phyloP scores from a whole-genome alignment of 2,888 invertebrate species.

The Lagria hirta region DNA sequence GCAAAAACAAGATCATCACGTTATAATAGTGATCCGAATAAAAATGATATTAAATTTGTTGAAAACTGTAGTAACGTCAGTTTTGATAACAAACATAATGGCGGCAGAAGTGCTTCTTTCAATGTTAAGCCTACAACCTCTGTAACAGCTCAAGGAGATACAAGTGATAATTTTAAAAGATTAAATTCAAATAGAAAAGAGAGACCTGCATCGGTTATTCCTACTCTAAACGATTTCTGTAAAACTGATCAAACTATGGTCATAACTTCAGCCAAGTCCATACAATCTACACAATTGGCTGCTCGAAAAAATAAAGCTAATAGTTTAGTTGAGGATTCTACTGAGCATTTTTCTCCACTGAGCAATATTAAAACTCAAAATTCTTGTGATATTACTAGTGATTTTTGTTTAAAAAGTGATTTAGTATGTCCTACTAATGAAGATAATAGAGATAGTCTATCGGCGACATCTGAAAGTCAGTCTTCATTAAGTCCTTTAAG shows the following conservation, averaged over 20 bases:
- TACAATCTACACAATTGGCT: too few relatives aligned
- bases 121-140: conserved; percentile 50
- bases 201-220: conserved; percentile 50
- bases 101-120: conserved; percentile 61
- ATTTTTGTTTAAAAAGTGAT: too few relatives aligned
- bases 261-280: too few relatives aligned
- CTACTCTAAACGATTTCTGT: too few relatives aligned
- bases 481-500: conserved; percentile 54
- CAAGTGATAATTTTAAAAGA: conserved; percentile 6
- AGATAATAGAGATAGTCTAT: conserved; percentile 48
- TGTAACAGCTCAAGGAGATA: neutral
- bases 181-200: conserved; percentile 38
- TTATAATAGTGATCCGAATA: conserved; percentile 66
- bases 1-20: conserved; percentile 63
- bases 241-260: too few relatives aligned
- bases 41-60: conserved; percentile 58
- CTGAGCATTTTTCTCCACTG: too few relatives aligned
- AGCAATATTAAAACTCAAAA: too few relatives aligned
- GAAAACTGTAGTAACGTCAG: conserved; percentile 49
- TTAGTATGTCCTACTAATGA: too few relatives aligned
- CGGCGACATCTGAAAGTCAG: conserved; percentile 52
- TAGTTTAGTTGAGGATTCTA: conserved; percentile 28
- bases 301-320: too few relatives aligned
- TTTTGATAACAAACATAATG: conserved; percentile 32
- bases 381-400: too few relatives aligned